Evolutionary conservation across 2,113 vertebrate species (phyloP).

Genomic region (Neodon shergylaensis): DNA sequence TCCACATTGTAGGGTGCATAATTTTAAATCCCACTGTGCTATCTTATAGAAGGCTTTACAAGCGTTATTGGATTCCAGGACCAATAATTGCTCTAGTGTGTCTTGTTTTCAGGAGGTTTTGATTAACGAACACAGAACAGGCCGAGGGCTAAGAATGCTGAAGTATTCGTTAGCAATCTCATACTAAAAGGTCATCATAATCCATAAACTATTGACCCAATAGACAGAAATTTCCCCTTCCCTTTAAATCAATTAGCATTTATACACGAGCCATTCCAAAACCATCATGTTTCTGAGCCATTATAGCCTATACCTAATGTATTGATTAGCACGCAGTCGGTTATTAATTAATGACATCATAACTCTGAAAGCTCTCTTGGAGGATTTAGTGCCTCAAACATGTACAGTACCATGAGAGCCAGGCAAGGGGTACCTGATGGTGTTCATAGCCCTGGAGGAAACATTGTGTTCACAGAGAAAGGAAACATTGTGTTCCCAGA

Average conservation of each 20-base stretch:
- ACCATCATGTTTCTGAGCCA: constrained; percentile 71
- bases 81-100: constrained; percentile 54
- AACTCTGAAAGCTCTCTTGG: constrained; percentile 53
- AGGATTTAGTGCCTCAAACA: constrained; percentile 50
- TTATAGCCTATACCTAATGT: constrained; percentile 66
- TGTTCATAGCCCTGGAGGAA: background rate
- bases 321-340: constrained; percentile 70
- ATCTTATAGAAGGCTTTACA: constrained; percentile 3
- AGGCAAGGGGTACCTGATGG: background rate
- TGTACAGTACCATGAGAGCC: background rate
- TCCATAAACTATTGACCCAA: constrained; percentile 61
- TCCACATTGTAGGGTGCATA: background rate
- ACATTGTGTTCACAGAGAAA: background rate
- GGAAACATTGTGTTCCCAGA: background rate
- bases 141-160: background rate
- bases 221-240: constrained; percentile 65
- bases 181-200: constrained; percentile 62
- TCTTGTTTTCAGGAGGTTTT: constrained; percentile 59
- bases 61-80: constrained; percentile 35
- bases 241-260: constrained; percentile 76
- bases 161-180: constrained; percentile 50
- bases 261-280: constrained; percentile 72
- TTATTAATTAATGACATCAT: constrained; percentile 79
- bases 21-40: background rate
- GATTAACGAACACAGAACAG: constrained; percentile 55